Evolutionary conservation across 1,140 invertebrate genomes (phyloP).

Genomic region (Eueides isabella): DNA sequence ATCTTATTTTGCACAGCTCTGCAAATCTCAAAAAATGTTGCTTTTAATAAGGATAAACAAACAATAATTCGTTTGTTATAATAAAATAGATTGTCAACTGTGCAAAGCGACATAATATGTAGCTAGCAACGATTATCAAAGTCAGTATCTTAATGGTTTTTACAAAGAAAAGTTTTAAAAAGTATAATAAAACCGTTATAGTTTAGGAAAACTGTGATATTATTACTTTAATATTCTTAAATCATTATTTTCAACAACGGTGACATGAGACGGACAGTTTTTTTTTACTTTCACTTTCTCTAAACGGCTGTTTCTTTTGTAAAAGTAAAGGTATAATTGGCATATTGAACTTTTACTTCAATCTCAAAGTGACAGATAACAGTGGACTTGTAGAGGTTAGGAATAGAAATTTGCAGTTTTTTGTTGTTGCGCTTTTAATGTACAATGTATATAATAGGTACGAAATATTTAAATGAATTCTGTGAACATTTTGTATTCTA

Average conservation of each 20-base stretch:
- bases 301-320: conserved; percentile 16
- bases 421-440: no score
- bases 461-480: background rate
- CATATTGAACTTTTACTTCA: conserved; percentile 22
- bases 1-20: background rate
- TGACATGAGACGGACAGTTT: background rate
- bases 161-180: no score
- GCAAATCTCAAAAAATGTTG: no score
- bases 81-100: no score
- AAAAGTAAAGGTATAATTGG: conserved; percentile 23
- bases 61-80: no score
- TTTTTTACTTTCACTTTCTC: conserved; percentile 26
- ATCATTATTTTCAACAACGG: background rate
- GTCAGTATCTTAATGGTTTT: no score
- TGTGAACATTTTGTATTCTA: no score
- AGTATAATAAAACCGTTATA: background rate
- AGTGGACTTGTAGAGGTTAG: background rate
- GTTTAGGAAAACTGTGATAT: background rate
- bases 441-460: no score
- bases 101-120: no score
- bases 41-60: no score
- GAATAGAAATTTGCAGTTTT: background rate
- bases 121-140: no score
- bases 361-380: background rate
- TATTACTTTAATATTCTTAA: background rate